A percentile compares a stretch with the other conserved stretches of the same genome.
These are phyloP conservation scores for Drosophila pegasa DNA, from an alignment of 2,888 invertebrate genomes.

Conservation along the genomic window DNA sequence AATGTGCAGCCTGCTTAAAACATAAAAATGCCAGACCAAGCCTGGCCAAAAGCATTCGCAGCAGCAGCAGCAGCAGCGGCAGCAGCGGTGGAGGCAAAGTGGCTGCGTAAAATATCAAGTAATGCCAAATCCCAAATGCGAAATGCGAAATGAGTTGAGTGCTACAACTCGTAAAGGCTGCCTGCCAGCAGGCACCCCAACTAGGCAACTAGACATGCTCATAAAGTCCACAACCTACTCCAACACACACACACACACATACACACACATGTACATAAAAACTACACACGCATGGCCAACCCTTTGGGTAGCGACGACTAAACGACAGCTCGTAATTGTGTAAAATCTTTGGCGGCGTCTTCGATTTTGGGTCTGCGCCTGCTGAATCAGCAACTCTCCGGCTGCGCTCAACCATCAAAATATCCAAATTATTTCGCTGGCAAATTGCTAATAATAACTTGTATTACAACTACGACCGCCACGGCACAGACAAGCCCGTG, in stretches of 20 bases:
- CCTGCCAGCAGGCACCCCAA: conserved; percentile 43
- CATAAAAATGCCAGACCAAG: conserved; percentile 68
- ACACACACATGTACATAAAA: not conserved
- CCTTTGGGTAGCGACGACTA: conserved; percentile 33
- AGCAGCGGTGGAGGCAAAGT: conserved; percentile 49
- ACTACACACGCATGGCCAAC: conserved; percentile 15
- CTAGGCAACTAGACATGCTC: conserved; percentile 62
- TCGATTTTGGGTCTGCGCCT: conserved; percentile 40
- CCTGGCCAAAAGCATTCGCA: conserved; percentile 54
- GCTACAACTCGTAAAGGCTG: conserved; percentile 75
- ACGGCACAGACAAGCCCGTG: conserved; percentile 61
- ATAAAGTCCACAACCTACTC: conserved; percentile 50
- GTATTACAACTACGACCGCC: conserved; percentile 61
- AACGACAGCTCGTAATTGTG: conserved; percentile 54
- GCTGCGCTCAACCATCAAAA: conserved; percentile 55
- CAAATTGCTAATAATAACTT: conserved; percentile 81
- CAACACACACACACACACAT: conserved; percentile 10
- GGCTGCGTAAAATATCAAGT: conserved; percentile 78
- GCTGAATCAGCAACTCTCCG: conserved; percentile 42
- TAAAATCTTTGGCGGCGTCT: conserved; percentile 53
- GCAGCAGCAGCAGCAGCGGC: not conserved
- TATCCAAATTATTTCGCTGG: conserved; percentile 75
- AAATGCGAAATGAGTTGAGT: conserved; percentile 79
- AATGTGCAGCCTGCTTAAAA: conserved; percentile 79
- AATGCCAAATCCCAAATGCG: conserved; percentile 69